These are phyloP conservation scores for Coregonus sp. DNA, from an alignment of 2,797 vertebrate species.

Conservation along the genomic window DNA sequence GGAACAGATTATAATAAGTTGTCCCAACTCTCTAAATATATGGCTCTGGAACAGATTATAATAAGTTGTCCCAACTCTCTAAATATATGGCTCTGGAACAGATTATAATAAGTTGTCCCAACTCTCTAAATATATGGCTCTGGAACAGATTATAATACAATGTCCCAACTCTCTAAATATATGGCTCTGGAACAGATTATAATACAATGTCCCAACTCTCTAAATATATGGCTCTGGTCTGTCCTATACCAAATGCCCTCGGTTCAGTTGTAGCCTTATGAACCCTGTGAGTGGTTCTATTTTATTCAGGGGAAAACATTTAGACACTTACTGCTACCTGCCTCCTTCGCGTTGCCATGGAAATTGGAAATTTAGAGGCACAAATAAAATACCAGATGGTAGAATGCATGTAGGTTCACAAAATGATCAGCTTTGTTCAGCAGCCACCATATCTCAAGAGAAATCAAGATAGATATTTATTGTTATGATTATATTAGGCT, in stretches of 20 bases:
- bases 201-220: neutral
- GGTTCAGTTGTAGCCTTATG: neutral
- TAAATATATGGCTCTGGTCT: neutral
- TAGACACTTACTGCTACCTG: constrained; percentile 55
- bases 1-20: no score
- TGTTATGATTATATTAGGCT: neutral
- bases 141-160: no score
- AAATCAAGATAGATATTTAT: neutral
- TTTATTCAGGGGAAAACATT: constrained; percentile 14
- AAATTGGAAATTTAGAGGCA: constrained; percentile 62
- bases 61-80: no score
- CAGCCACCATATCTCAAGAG: constrained; percentile 15
- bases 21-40: no score
- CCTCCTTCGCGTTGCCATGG: constrained; percentile 67
- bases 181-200: no score
- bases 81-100: no score
- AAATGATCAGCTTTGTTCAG: constrained; percentile 47
- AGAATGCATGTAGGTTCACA: constrained; percentile 62
- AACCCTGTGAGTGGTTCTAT: neutral
- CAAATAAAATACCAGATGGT: constrained; percentile 77
- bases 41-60: no score
- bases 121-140: no score
- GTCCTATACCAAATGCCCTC: neutral
- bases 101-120: no score
- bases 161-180: no score